Evolutionary conservation across 2,888 invertebrate genomes (phyloP), one percentile per base, ranked within the genome.

Genomic region (Eilema depressum): DNA sequence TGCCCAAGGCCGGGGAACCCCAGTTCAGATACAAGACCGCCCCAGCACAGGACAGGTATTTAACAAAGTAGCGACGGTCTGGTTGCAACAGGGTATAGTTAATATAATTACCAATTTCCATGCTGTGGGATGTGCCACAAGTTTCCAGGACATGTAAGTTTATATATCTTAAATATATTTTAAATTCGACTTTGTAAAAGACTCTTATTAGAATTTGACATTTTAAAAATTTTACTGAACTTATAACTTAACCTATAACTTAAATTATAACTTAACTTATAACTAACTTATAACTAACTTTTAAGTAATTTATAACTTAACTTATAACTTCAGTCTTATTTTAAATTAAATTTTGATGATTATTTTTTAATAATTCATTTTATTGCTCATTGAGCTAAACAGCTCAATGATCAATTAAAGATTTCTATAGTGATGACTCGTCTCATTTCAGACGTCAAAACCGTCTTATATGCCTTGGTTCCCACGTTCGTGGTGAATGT

Each of bases 41-140:
- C 78, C 83, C 62, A 76, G 79, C 63, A 17, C 81, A 0, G 77
- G 68, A 23, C 84, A 84, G 68, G 60, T 84, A 17, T 78, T 82
- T n/a, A 26, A 20, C 47, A 47, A 60, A 0, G 72, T 65, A 0
- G 71, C 61, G 0, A 14, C 23, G 0, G 17, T 75, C 11, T 84
- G 84, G 84, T 30, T 77, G 57, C 79, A 79, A 66, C 69, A 74
- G n/a, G 80, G 83, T 33, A 63, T 8, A 12, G 78, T 70, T 47
- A 72, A 41, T 23, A 76, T 84, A 0, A 65, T 84, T 30, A 84
- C 78, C 7, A 75, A 74, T 23, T 74, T 70, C 56, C 78, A 84
- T 57, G 28, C 81, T 0, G 7, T 85, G 26, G 75, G 79, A 5
- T 71, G 79, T 30, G 84, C 82, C 10, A 66, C 69, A 1, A 83